A percentile compares a stretch with the other conserved stretches of the same genome.
These are phyloP conservation scores for Anas bahamensis DNA, from an alignment of 2,797 vertebrate genomes.

Conservation along the genomic window DNA sequence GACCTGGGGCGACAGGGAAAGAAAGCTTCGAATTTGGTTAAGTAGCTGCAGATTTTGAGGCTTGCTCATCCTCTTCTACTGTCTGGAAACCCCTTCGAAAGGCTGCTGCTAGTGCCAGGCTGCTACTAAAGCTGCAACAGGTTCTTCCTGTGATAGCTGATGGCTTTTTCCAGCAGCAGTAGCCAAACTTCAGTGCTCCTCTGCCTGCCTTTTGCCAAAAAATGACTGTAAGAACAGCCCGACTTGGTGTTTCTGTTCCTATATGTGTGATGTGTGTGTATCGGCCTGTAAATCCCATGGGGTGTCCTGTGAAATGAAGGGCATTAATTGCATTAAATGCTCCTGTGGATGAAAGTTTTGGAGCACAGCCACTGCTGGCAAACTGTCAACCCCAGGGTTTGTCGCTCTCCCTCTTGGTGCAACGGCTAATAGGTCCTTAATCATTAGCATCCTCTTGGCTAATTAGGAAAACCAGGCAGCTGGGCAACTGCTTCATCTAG, in stretches of 20 bases:
- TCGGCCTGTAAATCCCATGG: background rate
- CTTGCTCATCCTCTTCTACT: background rate
- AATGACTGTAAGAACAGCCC: background rate
- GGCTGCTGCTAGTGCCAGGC: background rate
- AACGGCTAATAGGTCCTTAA: background rate
- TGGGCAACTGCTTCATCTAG: rapidly evolving
- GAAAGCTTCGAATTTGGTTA: background rate
- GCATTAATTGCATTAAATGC: background rate
- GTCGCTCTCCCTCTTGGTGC: background rate
- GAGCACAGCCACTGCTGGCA: background rate
- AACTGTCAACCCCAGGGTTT: background rate
- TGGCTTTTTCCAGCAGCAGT: background rate
- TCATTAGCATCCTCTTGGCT: background rate
- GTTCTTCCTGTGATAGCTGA: background rate
- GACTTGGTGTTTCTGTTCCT: background rate
- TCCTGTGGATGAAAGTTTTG: background rate
- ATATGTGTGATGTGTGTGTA: rapidly evolving
- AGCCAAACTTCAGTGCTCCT: background rate
- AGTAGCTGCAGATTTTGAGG: background rate
- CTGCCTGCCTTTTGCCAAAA: background rate
- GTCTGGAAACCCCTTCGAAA: background rate
- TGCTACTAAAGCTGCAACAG: background rate
- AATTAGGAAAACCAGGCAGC: background rate
- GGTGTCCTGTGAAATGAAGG: background rate
- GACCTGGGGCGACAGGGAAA: background rate